A percentile compares a stretch with the other conserved stretches of the same genome.
phyloP scores from a whole-genome alignment of 2,113 vertebrate genomes.

The Machaerirhynchus nigripectus region DNA sequence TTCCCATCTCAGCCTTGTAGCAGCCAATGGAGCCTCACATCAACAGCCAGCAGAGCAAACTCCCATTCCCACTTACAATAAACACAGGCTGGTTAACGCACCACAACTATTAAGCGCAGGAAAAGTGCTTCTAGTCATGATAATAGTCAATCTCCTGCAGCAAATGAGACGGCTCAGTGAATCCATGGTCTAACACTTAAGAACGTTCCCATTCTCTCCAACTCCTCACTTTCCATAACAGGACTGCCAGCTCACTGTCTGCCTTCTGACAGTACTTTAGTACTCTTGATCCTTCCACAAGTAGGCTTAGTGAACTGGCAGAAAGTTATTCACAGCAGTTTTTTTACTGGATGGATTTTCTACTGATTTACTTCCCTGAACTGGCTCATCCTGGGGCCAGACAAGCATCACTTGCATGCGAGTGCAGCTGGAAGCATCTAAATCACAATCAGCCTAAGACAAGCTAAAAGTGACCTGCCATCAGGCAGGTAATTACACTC shows the following conservation, averaged over 20 bases:
- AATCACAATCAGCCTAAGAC: neutral
- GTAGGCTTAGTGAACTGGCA: neutral
- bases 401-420: neutral
- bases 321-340: fast-evolving
- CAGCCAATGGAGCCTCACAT: neutral
- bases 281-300: fast-evolving
- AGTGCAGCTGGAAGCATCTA: neutral
- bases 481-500: neutral
- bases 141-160: neutral
- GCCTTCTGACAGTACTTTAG: neutral
- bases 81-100: neutral
- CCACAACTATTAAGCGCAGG: neutral
- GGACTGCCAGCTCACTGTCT: neutral
- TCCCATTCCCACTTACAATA: neutral
- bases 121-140: neutral
- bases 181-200: neutral
- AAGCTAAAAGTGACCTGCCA: neutral
- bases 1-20: neutral
- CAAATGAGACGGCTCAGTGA: neutral
- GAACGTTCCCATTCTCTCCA: neutral
- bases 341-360: neutral
- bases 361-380: neutral
- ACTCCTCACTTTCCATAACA: neutral
- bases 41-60: neutral
- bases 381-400: neutral